A percentile compares a stretch with the other conserved stretches of the same genome.
These are phyloP conservation scores for Narcine bancroftii DNA, from an alignment of 2,113 vertebrate species.

Conservation along the genomic window DNA sequence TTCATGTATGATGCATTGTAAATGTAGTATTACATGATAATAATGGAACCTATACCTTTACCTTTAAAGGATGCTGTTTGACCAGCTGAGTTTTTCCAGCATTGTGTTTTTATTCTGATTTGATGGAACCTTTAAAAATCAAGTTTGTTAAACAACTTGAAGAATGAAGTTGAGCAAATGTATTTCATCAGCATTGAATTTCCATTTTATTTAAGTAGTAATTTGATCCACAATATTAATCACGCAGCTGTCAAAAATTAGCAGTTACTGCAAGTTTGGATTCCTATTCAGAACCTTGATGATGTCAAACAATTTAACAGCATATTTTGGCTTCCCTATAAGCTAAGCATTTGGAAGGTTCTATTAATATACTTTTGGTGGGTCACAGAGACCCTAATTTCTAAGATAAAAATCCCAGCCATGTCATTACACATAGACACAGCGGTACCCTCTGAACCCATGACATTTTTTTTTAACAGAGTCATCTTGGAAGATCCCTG, in stretches of 20 bases:
- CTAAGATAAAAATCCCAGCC: neutral
- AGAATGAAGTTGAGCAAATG: neutral
- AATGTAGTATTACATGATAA: too few relatives aligned
- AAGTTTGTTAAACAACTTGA: neutral
- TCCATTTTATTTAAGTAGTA: neutral
- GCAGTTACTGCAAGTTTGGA: neutral
- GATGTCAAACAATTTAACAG: neutral
- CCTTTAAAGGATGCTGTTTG: too few relatives aligned
- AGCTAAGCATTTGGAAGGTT: neutral
- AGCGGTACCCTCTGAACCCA: neutral
- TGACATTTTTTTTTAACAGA: neutral
- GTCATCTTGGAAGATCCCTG: neutral
- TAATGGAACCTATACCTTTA: too few relatives aligned
- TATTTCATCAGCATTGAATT: neutral
- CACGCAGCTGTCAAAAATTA: neutral
- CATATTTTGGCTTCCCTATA: neutral
- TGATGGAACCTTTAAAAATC: neutral
- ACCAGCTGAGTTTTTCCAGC: too few relatives aligned
- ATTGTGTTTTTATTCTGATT: too few relatives aligned
- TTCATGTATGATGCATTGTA: too few relatives aligned
- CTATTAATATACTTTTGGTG: neutral
- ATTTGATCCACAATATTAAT: neutral
- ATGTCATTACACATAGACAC: neutral
- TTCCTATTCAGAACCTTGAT: neutral
- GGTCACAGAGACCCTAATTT: neutral